A percentile compares a stretch with the other conserved stretches of the same genome.
Conservation (phyloP, 2,888 invertebrate species). For the Liopterus haemorrhoidalis region DNA sequence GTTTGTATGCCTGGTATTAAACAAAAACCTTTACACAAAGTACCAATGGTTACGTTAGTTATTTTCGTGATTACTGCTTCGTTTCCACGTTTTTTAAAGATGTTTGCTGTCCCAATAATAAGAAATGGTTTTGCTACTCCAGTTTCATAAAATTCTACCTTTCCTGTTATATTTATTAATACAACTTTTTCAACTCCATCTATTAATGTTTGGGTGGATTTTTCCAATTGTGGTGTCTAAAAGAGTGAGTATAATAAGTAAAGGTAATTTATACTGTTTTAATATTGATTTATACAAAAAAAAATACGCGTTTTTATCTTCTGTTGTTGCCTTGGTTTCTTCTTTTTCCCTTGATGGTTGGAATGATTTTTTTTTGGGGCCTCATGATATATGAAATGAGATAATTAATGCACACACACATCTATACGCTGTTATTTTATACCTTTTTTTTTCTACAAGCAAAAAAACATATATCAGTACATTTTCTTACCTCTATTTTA, state of each 20-base stretch:
- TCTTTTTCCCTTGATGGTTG: no score
- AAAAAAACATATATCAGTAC: constrained; percentile 9
- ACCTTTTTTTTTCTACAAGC: constrained; percentile 48
- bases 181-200: constrained; percentile 55
- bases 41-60: constrained; percentile 53
- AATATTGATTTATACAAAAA: no score
- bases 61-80: constrained; percentile 53
- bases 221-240: constrained; percentile 50
- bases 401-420: no score
- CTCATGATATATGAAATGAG: no score
- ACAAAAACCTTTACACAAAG: constrained; percentile 50
- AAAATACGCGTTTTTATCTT: no score
- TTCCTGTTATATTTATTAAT: constrained; percentile 56
- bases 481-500: constrained; percentile 54
- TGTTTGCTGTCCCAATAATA: constrained; percentile 54
- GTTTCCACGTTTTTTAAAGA: constrained; percentile 48
- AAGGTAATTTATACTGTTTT: no score
- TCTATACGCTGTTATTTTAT: constrained; percentile 50
- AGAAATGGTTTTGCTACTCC: constrained; percentile 56
- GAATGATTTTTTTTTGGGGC: no score
- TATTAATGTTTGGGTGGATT: constrained; percentile 42
- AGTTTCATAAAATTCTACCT: constrained; percentile 64
- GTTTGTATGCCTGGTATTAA: constrained; percentile 60
- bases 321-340: no score
- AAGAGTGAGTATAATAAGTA: no score